Conservation (phyloP, 1,140 invertebrate genomes). For the Anagrus nilaparvatae region DNA sequence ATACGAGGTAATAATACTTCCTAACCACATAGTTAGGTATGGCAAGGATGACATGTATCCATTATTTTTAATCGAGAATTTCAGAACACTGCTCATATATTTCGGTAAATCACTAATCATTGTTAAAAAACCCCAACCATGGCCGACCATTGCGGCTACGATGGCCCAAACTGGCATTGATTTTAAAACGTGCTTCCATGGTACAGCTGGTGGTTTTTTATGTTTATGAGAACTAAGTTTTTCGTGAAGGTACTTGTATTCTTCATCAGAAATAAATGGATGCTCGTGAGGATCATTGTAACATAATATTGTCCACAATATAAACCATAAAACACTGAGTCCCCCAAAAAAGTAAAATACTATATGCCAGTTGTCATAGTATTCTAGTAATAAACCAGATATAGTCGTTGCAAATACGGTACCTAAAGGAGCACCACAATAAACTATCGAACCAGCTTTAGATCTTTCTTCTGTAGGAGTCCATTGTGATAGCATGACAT, state of each 20-base stretch:
- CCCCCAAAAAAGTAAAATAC: conserved; percentile 79
- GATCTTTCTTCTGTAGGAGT: conserved; percentile 61
- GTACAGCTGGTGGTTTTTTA: conserved; percentile 49
- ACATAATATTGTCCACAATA: conserved; percentile 63
- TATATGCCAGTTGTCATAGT: conserved; percentile 54
- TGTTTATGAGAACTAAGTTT: conserved; percentile 47
- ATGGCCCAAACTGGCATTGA: conserved; percentile 67
- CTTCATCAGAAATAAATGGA: conserved; percentile 71
- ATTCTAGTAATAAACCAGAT: conserved; percentile 57
- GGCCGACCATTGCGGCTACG: conserved; percentile 67
- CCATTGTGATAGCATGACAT: conserved; percentile 64
- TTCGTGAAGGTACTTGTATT: conserved; percentile 62
- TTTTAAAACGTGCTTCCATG: conserved; percentile 63
- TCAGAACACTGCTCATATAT: conserved; percentile 81
- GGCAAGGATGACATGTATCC: conserved; percentile 59
- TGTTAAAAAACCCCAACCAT: conserved; percentile 93
- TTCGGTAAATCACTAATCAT: conserved; percentile 86
- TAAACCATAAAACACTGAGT: conserved; percentile 61
- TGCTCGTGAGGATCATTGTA: conserved; percentile 70
- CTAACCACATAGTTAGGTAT: conserved; percentile 64
- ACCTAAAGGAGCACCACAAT: conserved; percentile 56
- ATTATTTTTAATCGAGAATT: conserved; percentile 68
- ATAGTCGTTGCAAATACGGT: conserved; percentile 64
- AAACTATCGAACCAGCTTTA: conserved; percentile 61
- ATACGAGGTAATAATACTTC: conserved; percentile 54